These are phyloP conservation scores for Sorex fumeus DNA, from an alignment of 2,113 vertebrate species.

Conservation along the genomic window DNA sequence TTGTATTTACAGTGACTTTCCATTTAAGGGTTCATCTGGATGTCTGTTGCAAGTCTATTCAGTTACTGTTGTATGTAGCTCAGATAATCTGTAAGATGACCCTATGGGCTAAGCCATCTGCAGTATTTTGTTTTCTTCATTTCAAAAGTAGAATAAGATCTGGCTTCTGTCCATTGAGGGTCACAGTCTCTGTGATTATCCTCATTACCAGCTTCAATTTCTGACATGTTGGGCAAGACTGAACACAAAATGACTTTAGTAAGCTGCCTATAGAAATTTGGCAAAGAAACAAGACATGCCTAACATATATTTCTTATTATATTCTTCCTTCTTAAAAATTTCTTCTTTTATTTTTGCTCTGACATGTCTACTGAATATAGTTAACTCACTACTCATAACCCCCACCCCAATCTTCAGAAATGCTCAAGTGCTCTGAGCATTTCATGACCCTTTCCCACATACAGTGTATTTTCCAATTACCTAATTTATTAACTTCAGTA, in stretches of 20 bases:
- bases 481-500: neutral
- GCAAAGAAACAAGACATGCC: constrained; percentile 64
- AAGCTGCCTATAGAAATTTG: constrained; percentile 72
- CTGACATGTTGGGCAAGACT: constrained; percentile 75
- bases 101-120: constrained; percentile 3
- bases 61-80: constrained; percentile 34
- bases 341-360: constrained; percentile 46
- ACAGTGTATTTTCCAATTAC: neutral
- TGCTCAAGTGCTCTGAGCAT: neutral
- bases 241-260: constrained; percentile 63
- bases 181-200: constrained; percentile 67
- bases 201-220: constrained; percentile 71
- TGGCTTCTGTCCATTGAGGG: constrained; percentile 68
- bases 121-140: constrained; percentile 62
- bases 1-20: constrained; percentile 60
- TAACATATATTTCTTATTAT: constrained; percentile 68
- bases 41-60: constrained; percentile 50
- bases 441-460: neutral
- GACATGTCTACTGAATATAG: constrained; percentile 51
- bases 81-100: constrained; percentile 63
- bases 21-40: neutral
- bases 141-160: constrained; percentile 55
- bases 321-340: constrained; percentile 40
- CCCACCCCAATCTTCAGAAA: neutral
- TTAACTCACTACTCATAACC: constrained; percentile 2